Evolutionary conservation across 2,797 vertebrate genomes (phyloP).

Genomic region (Phoebastria nigripes): DNA sequence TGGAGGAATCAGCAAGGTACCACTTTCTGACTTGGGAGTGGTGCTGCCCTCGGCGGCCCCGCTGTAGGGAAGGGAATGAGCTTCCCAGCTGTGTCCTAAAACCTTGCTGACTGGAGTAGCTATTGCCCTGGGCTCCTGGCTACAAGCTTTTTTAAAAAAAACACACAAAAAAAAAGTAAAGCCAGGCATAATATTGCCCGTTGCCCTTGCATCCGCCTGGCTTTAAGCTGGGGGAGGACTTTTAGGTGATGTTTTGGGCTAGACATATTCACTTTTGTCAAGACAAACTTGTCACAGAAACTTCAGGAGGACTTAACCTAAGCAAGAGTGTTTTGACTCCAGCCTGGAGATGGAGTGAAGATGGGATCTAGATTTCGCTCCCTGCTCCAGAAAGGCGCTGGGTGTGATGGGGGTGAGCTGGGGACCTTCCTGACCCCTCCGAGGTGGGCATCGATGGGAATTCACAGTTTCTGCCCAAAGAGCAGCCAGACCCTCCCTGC

Average conservation of each 20-base stretch:
- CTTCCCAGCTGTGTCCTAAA: background rate
- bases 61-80: background rate
- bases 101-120: background rate
- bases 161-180: no score
- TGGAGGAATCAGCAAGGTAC: fast-evolving
- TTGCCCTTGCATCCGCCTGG: background rate
- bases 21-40: fast-evolving
- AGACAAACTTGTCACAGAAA: background rate
- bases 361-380: background rate
- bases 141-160: no score
- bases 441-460: background rate
- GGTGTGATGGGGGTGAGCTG: background rate
- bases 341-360: background rate
- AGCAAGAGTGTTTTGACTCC: background rate
- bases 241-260: fast-evolving
- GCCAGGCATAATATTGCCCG: fast-evolving
- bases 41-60: fast-evolving
- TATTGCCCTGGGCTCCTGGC: background rate
- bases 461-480: background rate
- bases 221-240: background rate
- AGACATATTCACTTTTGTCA: fast-evolving
- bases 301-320: background rate
- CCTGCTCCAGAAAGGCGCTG: background rate
- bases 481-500: background rate
- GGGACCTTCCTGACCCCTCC: background rate